Evolutionary conservation across 2,888 invertebrate genomes (phyloP).

Genomic region (Drosophila helvetica): DNA sequence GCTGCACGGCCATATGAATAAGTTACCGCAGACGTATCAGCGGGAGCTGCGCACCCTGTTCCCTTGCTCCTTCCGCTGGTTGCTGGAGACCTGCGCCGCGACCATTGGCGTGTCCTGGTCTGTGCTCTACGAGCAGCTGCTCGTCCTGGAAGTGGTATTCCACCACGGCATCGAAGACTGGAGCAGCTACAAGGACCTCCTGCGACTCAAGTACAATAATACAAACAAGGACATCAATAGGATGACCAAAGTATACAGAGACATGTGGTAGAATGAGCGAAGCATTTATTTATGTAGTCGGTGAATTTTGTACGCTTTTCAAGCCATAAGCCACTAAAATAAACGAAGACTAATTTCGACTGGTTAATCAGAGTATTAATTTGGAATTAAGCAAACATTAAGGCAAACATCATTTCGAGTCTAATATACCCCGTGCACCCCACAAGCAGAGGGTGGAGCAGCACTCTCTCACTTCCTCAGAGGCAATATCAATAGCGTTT

Average conservation of each 20-base stretch:
- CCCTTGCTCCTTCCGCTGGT: slow-evolving; percentile 81
- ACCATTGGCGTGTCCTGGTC: slow-evolving; percentile 76
- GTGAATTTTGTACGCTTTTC: too few species aligned
- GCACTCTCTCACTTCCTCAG: background rate
- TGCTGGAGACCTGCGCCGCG: slow-evolving; percentile 81
- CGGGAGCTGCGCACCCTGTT: slow-evolving; percentile 69
- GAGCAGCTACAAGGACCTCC: slow-evolving; percentile 59
- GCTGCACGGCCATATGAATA: slow-evolving; percentile 64
- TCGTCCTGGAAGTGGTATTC: slow-evolving; percentile 81
- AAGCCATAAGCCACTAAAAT: slow-evolving; percentile 7
- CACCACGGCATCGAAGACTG: slow-evolving; percentile 77
- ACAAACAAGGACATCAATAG: slow-evolving; percentile 72
- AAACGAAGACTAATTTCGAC: slow-evolving; percentile 7
- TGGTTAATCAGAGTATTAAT: background rate
- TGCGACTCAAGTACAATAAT: slow-evolving; percentile 59
- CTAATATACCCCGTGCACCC: background rate
- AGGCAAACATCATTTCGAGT: background rate
- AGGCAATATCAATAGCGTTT: slow-evolving; percentile 56
- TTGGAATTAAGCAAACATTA: too few species aligned
- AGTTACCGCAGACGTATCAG: slow-evolving; percentile 54
- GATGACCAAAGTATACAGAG: slow-evolving; percentile 61
- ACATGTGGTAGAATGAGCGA: slow-evolving; percentile 66
- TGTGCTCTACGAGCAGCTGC: slow-evolving; percentile 79
- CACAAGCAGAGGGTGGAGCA: background rate
- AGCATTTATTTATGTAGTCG: too few species aligned